Conservation (phyloP, 1,140 invertebrate genomes). For the Phymastichus coffea region DNA sequence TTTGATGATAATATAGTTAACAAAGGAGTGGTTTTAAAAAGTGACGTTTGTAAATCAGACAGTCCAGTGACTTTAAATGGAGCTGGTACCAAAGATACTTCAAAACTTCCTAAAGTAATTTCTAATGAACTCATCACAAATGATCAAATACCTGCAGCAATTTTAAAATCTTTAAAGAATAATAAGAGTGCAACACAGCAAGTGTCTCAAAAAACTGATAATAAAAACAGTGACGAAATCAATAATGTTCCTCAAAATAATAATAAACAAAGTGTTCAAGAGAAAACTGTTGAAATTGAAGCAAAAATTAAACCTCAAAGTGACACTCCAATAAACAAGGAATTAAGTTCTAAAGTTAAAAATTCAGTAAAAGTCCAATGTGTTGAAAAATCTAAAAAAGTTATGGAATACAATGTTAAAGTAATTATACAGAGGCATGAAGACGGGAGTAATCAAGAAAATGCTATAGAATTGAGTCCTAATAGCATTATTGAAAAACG, state of each 20-base stretch:
- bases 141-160: slow-evolving; percentile 38
- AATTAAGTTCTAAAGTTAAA: no score
- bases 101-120: slow-evolving; percentile 41
- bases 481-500: no score
- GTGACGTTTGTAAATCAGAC: background rate
- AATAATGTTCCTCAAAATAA: background rate
- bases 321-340: no score
- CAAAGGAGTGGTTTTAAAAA: background rate
- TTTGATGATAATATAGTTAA: slow-evolving; percentile 20
- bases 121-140: slow-evolving; percentile 45
- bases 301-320: no score
- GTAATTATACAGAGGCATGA: no score
- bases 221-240: background rate
- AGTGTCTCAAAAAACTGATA: background rate
- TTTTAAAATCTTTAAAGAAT: slow-evolving; percentile 36
- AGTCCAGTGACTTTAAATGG: background rate
- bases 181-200: slow-evolving; percentile 13
- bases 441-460: no score
- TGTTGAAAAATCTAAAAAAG: no score
- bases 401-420: no score
- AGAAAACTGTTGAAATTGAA: background rate
- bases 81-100: background rate
- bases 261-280: background rate
- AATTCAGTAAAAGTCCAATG: no score
- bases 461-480: no score